Percentiles rank a stretch among this genome's conserved stretches.
phyloP scores from a whole-genome alignment of 1,140 invertebrate species.

The Laupala kohalensis region DNA sequence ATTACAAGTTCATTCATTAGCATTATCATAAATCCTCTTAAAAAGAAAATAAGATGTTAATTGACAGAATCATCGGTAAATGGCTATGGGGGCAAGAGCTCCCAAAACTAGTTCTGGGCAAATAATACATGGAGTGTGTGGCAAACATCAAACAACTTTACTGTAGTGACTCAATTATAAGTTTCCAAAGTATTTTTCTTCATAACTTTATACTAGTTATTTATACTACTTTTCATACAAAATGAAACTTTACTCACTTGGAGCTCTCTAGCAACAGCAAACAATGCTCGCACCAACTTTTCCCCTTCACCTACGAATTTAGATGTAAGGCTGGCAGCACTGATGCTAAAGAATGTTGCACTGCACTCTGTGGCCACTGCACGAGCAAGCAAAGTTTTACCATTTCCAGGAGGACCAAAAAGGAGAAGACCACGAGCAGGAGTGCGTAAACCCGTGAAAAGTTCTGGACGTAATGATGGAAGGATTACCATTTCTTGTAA shows the following conservation, averaged over 20 bases:
- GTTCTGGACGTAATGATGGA: conserved; percentile 84
- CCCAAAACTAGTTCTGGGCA: no score
- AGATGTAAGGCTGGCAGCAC: conserved; percentile 93
- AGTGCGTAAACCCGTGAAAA: conserved; percentile 80
- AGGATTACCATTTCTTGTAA: conserved; percentile 95
- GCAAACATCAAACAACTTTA: no score
- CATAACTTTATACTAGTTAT: no score
- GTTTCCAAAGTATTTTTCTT: background rate
- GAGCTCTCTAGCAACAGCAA: conserved; percentile 82
- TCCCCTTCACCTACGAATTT: conserved; percentile 97
- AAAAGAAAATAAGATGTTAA: no score
- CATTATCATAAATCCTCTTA: no score
- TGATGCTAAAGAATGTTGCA: conserved; percentile 95
- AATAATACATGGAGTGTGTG: no score
- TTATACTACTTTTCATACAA: no score
- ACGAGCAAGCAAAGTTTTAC: conserved; percentile 81
- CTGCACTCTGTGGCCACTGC: conserved; percentile 80
- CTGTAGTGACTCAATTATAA: no score
- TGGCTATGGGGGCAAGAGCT: no score
- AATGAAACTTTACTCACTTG: conserved; percentile 48
- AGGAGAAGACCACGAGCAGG: conserved; percentile 86
- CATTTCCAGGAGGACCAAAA: conserved; percentile 91
- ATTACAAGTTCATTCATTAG: no score
- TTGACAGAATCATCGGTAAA: no score
- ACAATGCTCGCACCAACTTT: conserved; percentile 90